A percentile compares a stretch with the other conserved stretches of the same genome.
These are phyloP conservation scores for Dromius quadrimaculatus DNA, from an alignment of 2,888 invertebrate species.

Conservation along the genomic window DNA sequence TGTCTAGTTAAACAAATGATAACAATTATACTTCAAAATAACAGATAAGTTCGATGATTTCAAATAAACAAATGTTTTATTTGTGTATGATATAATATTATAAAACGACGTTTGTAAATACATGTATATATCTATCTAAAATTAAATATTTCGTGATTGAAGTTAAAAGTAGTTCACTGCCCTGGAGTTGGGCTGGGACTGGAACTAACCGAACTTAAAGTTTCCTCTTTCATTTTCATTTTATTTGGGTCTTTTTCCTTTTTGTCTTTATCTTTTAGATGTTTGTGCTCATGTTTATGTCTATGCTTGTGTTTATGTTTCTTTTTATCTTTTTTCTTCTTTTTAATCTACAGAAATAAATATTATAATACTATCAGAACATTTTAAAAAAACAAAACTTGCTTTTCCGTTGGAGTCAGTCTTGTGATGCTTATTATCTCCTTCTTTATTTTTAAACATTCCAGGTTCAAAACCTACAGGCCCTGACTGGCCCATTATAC, in stretches of 20 bases:
- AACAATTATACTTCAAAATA: too few relatives aligned
- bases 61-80: too few relatives aligned
- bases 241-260: conserved; percentile 71
- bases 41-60: too few relatives aligned
- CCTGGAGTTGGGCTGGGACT: conserved; percentile 77
- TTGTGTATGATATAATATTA: too few relatives aligned
- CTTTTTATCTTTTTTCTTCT: conserved; percentile 84
- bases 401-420: conserved; percentile 71
- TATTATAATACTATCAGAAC: conserved; percentile 12
- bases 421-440: conserved; percentile 66
- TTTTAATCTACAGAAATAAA: conserved; percentile 67
- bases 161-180: conserved; percentile 31
- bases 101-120: too few relatives aligned
- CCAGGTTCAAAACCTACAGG: conserved; percentile 87
- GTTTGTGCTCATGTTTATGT: conserved; percentile 76
- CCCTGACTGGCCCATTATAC: conserved; percentile 76
- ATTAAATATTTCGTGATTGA: too few relatives aligned
- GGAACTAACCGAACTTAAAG: conserved; percentile 81
- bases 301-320: conserved; percentile 95
- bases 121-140: too few relatives aligned
- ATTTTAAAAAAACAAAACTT: conserved; percentile 52
- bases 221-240: conserved; percentile 78
- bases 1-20: too few relatives aligned
- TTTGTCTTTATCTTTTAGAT: conserved; percentile 69
- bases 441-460: conserved; percentile 78